A percentile compares a stretch with the other conserved stretches of the same genome.
These are phyloP conservation scores for Protophormia terraenovae DNA, from an alignment of 2,888 invertebrate species.

Conservation along the genomic window DNA sequence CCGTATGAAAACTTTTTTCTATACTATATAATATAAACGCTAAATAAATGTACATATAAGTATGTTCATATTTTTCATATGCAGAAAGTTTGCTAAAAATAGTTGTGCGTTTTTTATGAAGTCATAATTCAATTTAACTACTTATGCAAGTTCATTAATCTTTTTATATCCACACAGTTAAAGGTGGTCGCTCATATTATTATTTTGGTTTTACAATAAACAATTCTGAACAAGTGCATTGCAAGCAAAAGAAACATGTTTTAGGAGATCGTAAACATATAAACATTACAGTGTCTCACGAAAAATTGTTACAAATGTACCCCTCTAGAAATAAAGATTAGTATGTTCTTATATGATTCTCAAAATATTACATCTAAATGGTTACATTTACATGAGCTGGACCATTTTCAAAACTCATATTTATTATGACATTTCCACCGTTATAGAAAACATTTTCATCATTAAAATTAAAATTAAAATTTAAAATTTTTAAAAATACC, in stretches of 20 bases:
- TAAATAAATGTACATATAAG: not conserved
- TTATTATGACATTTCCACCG: too few relatives aligned
- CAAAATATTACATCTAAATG: too few relatives aligned
- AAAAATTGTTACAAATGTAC: too few relatives aligned
- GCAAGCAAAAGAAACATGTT: not conserved
- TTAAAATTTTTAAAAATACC: too few relatives aligned
- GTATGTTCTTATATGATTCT: too few relatives aligned
- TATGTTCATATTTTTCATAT: not conserved
- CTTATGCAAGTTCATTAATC: slow-evolving; percentile 45
- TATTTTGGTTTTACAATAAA: not conserved
- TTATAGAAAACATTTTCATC: too few relatives aligned
- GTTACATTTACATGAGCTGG: too few relatives aligned
- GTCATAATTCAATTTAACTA: slow-evolving; percentile 37
- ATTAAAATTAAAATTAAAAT: too few relatives aligned
- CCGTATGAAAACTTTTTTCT: slow-evolving; percentile 26
- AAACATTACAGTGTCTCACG: too few relatives aligned
- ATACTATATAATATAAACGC: not conserved
- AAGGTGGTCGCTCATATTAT: slow-evolving; percentile 22
- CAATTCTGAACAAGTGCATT: not conserved
- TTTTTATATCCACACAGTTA: slow-evolving; percentile 7
- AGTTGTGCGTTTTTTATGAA: slow-evolving; percentile 25
- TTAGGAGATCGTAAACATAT: too few relatives aligned
- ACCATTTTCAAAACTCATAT: too few relatives aligned
- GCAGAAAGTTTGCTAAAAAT: slow-evolving; percentile 23
- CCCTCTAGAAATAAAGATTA: too few relatives aligned